Conservation (phyloP, 2,113 vertebrate species). For the Anarrhichthys ocellatus region DNA sequence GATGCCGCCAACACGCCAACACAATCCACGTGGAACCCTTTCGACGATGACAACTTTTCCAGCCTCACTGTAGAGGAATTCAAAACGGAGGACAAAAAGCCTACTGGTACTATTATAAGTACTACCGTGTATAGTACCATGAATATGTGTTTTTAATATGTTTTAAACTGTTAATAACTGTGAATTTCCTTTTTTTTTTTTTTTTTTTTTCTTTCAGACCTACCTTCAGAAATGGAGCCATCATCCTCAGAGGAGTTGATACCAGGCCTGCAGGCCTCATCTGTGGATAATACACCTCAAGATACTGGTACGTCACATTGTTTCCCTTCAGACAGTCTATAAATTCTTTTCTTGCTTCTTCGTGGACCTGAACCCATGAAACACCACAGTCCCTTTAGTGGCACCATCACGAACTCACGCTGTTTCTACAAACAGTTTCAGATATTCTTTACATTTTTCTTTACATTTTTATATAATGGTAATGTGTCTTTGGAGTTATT, state of each 20-base stretch:
- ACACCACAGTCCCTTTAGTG: not conserved
- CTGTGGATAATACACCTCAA: conserved; percentile 70
- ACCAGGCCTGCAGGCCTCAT: conserved; percentile 84
- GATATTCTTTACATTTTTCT: too few relatives aligned
- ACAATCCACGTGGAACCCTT: conserved; percentile 91
- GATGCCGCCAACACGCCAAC: conserved; percentile 59
- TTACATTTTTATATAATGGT: too few relatives aligned
- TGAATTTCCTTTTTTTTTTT: conserved; percentile 26
- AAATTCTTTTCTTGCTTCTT: not conserved
- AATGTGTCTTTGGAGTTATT: not conserved
- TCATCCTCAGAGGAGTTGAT: conserved; percentile 89
- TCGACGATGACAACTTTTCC: conserved; percentile 96
- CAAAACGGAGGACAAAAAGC: conserved; percentile 89
- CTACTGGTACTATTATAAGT: conserved; percentile 81
- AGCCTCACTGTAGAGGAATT: conserved; percentile 91
- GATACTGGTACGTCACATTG: conserved; percentile 82
- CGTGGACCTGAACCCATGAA: not conserved
- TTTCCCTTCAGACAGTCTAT: not conserved
- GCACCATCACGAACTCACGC: not conserved
- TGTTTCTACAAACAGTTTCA: not conserved
- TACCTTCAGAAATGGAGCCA: conserved; percentile 82
- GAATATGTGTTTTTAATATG: not conserved
- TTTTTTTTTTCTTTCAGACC: conserved; percentile 77
- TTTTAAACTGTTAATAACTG: not conserved
- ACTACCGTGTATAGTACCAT: not conserved